Evolutionary conservation across 2,888 invertebrate genomes (phyloP).

Genomic region (Altica lythri): DNA sequence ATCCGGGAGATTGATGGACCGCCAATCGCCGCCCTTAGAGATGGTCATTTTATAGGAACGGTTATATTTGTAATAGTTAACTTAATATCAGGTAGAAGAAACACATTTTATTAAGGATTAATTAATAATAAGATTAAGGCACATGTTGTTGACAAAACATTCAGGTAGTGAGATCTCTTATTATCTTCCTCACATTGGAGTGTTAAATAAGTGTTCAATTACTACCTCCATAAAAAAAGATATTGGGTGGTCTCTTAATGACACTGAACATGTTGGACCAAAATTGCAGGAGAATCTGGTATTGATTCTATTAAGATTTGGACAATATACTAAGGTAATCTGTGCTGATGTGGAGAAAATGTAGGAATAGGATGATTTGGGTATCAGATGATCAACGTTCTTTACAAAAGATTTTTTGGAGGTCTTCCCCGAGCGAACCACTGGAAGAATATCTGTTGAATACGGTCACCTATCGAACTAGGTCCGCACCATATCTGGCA

Average conservation of each 20-base stretch:
- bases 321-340: not conserved
- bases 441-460: not conserved
- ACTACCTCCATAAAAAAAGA: not conserved
- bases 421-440: not conserved
- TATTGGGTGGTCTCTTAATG: not conserved
- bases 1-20: conserved; percentile 28
- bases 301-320: not conserved
- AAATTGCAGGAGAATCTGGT: not conserved
- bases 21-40: conserved; percentile 11
- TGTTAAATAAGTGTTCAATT: not conserved
- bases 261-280: not conserved
- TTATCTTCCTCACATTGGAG: not conserved
- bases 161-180: not conserved
- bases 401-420: not conserved
- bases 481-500: not conserved
- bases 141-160: not conserved
- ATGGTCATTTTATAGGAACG: not conserved
- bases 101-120: no score
- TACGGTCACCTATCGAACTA: not conserved
- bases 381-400: not conserved
- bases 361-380: conserved; percentile 1
- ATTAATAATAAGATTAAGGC: not conserved
- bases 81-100: no score
- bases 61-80: no score
- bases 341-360: not conserved